Percentiles rank a stretch among this genome's conserved stretches.
Conservation (phyloP, 2,888 invertebrate species). For the Margaritifera margaritifera region DNA sequence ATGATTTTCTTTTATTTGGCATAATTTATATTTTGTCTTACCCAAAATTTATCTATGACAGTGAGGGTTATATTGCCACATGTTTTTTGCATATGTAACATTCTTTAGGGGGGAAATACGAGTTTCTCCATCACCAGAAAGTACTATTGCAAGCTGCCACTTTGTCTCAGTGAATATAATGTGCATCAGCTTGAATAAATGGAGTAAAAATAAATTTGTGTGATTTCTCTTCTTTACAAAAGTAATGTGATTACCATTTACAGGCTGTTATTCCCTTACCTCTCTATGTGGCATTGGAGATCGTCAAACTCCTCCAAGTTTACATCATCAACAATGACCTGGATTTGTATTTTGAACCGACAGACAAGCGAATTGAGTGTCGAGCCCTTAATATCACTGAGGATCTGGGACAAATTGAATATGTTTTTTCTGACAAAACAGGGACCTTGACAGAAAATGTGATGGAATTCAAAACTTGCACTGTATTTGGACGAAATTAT, state of each 20-base stretch:
- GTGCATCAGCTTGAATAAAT: too few species aligned
- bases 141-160: too few species aligned
- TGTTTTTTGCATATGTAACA: too few species aligned
- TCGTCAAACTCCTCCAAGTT: slow-evolving; percentile 95
- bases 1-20: too few species aligned
- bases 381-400: slow-evolving; percentile 97
- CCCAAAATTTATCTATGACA: too few species aligned
- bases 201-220: too few species aligned
- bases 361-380: slow-evolving; percentile 89
- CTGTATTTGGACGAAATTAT: slow-evolving; percentile 91
- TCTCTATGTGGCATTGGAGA: slow-evolving; percentile 95
- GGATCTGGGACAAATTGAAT: slow-evolving; percentile 93
- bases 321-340: slow-evolving; percentile 94
- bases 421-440: slow-evolving; percentile 97
- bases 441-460: slow-evolving; percentile 98
- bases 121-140: too few species aligned
- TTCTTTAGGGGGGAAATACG: too few species aligned
- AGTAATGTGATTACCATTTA: slow-evolving; percentile 24
- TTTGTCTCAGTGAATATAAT: too few species aligned
- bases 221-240: background rate
- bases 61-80: too few species aligned
- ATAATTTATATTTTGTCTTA: too few species aligned
- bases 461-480: slow-evolving; percentile 95
- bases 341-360: slow-evolving; percentile 87
- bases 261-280: slow-evolving; percentile 97